phyloP scores from a whole-genome alignment of 2,888 invertebrate genomes.

The Odontocerum albicorne region DNA sequence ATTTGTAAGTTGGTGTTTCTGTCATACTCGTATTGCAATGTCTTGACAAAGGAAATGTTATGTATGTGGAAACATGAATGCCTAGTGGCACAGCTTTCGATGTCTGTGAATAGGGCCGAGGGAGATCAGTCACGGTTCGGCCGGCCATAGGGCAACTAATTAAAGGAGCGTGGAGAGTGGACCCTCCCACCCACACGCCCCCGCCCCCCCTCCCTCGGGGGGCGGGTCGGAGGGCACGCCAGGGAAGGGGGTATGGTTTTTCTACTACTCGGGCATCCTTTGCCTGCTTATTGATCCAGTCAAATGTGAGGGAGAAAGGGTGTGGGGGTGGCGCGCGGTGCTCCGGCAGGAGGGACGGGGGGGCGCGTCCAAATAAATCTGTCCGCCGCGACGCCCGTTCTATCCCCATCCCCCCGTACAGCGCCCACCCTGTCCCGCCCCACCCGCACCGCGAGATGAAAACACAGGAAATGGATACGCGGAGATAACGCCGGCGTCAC shows the following conservation, averaged over 20 bases:
- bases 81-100: no score
- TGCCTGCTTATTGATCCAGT: slow-evolving; percentile 64
- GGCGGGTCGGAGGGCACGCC: slow-evolving; percentile 36
- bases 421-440: slow-evolving; percentile 43
- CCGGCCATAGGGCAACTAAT: slow-evolving; percentile 32
- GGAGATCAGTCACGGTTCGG: slow-evolving; percentile 25
- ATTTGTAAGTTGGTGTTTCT: no score
- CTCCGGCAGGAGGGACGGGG: slow-evolving; percentile 37
- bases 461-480: slow-evolving; percentile 36
- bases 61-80: no score
- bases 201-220: slow-evolving; percentile 66
- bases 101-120: slow-evolving; percentile 12
- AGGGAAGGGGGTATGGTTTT: slow-evolving; percentile 53
- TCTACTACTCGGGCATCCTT: slow-evolving; percentile 64
- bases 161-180: slow-evolving; percentile 42
- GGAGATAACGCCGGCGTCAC: slow-evolving; percentile 36
- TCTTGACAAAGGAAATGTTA: no score
- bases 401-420: slow-evolving; percentile 39
- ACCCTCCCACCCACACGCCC: slow-evolving; percentile 40
- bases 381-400: slow-evolving; percentile 54
- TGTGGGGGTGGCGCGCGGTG: slow-evolving; percentile 39
- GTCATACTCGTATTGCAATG: no score
- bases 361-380: slow-evolving; percentile 61
- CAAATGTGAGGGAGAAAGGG: slow-evolving; percentile 60
- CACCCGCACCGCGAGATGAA: slow-evolving; percentile 37